These are phyloP conservation scores for Neodontobutis hainanensis DNA, from an alignment of 2,113 vertebrate species.

Conservation along the genomic window DNA sequence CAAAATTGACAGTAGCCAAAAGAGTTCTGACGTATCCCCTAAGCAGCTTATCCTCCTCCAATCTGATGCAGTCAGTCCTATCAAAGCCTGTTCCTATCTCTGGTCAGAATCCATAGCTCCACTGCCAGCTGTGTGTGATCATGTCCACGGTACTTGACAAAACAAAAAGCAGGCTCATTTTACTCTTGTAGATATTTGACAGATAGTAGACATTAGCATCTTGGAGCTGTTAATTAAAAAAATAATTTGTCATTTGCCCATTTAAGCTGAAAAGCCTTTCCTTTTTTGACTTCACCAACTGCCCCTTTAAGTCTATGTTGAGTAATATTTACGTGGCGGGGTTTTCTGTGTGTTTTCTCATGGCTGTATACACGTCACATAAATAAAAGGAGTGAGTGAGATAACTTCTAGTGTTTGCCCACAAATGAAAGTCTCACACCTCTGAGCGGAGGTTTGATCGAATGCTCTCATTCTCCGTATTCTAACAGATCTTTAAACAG, in stretches of 20 bases:
- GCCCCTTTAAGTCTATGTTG: not conserved
- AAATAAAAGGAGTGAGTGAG: not conserved
- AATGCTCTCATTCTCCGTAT: slow-evolving; percentile 29
- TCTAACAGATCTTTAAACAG: slow-evolving; percentile 55
- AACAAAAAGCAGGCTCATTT: slow-evolving; percentile 23
- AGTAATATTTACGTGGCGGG: not conserved
- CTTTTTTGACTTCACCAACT: not conserved
- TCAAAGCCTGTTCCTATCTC: slow-evolving; percentile 58
- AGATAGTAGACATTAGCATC: not conserved
- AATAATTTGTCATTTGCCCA: too few species aligned
- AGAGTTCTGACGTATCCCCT: slow-evolving; percentile 40
- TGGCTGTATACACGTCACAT: not conserved
- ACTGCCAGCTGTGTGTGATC: slow-evolving; percentile 36
- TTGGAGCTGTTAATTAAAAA: too few species aligned
- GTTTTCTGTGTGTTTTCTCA: not conserved
- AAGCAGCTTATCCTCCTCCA: slow-evolving; percentile 59
- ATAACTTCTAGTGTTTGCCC: slow-evolving; percentile 24
- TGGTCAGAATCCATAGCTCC: slow-evolving; percentile 55
- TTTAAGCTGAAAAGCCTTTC: too few species aligned
- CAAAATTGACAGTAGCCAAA: slow-evolving; percentile 48
- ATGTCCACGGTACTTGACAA: slow-evolving; percentile 22
- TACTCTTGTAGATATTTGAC: not conserved
- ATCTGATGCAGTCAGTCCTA: slow-evolving; percentile 60
- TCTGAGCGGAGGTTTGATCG: slow-evolving; percentile 10
- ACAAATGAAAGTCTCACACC: slow-evolving; percentile 25